These are phyloP conservation scores for Lasioglossum morio DNA, from an alignment of 2,888 invertebrate genomes.

Conservation along the genomic window DNA sequence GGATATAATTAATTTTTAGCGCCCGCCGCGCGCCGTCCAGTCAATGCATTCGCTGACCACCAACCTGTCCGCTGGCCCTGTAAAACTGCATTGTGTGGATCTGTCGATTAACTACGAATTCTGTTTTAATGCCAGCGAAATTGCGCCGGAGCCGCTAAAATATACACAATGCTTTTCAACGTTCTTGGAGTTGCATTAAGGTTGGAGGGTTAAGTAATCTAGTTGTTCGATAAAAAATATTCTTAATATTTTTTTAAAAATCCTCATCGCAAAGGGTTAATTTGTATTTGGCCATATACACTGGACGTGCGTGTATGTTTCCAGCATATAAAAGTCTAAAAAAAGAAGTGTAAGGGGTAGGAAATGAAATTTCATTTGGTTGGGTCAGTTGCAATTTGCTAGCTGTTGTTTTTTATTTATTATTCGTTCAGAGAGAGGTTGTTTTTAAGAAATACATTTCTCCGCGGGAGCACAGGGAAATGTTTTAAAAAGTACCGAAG, in stretches of 20 bases:
- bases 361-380: too few relatives aligned
- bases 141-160: not conserved
- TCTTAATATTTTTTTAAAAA: too few relatives aligned
- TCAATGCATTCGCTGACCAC: not conserved
- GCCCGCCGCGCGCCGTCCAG: too few relatives aligned
- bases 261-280: too few relatives aligned
- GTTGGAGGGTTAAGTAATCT: too few relatives aligned
- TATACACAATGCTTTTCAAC: not conserved
- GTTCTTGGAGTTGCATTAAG: too few relatives aligned
- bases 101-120: not conserved
- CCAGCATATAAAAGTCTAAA: too few relatives aligned
- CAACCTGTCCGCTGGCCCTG: not conserved
- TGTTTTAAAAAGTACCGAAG: not conserved
- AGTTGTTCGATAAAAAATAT: too few relatives aligned
- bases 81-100: not conserved
- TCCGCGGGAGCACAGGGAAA: not conserved
- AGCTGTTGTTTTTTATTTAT: not conserved
- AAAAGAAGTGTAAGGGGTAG: too few relatives aligned
- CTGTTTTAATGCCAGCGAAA: not conserved
- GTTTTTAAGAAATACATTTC: not conserved
- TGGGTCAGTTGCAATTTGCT: not conserved
- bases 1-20: not conserved
- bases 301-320: too few relatives aligned
- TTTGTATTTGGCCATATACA: too few relatives aligned
- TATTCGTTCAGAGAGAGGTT: not conserved